Base-by-base conservation (phyloP, 1,140 invertebrate species). In the Homalodisca vitripennis region DNA sequence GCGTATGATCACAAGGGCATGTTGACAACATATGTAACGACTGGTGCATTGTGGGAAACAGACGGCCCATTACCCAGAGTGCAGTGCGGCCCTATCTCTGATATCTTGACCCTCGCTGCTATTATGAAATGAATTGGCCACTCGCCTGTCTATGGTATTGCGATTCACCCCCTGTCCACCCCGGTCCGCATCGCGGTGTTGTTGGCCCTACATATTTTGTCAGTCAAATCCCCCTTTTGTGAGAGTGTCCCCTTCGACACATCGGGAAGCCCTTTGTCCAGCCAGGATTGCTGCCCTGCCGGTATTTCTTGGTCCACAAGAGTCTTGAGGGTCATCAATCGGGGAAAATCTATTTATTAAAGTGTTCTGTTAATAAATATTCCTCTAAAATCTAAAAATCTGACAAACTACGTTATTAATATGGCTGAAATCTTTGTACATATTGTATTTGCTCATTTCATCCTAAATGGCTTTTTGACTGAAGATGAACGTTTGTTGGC, bases 161-260 rank as follows among this genome's bases (percentile, higher is more conserved):
- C n/a, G n/a, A n/a, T n/a, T 17, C 34, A 41, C 34, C 17, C 34
- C 34, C 34, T n/a, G n/a, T n/a, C n/a, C 48, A 53, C 22, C 48
- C 22, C 48, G 20, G 6, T 41, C 6, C 48, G 48, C 12, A 3
- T 53, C 48, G 13, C 12, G 12, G 13, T 12, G 10, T 53, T 53
- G 48, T 53, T 53, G 55, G 24, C 55, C 48, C 48, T 26, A 27
- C 55, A 60, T 60, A 60, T 60, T 60, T 60, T 60, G 55, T 60
- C 55, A 60, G 55, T 60, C 55, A 60, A 60, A 60, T 60, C 55
- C 55, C 55, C 27, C 55, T 24, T 60, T 60, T 60, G 55, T 60
- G 10, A 17, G 6, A 17, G 22, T 26, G 22, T 6, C 26, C 24
- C 55, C 55, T n/a, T 27, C 2, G 55, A 60, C 55, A 60, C 24